phyloP scores from a whole-genome alignment of 2,113 vertebrate species.

The Anhinga rufa region DNA sequence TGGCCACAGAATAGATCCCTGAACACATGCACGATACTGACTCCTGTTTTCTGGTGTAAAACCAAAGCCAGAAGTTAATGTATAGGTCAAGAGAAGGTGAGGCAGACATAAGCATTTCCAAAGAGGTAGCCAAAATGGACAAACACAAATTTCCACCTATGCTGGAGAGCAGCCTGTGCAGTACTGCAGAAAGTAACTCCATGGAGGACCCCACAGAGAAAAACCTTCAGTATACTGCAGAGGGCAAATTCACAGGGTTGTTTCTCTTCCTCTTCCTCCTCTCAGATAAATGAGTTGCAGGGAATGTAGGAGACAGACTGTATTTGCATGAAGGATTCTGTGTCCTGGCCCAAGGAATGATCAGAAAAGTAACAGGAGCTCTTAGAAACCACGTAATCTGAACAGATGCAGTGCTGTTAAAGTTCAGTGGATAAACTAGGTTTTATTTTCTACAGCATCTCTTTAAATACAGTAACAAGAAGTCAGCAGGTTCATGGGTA shows the following conservation, averaged over 20 bases:
- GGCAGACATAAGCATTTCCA: not conserved
- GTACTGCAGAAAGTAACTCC: not conserved
- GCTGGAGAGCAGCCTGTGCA: not conserved
- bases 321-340: not conserved
- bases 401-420: slow-evolving; percentile 33
- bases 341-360: not conserved
- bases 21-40: not conserved
- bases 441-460: slow-evolving; percentile 42
- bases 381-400: slow-evolving; percentile 33
- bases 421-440: slow-evolving; percentile 11
- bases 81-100: not conserved
- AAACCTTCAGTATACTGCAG: not conserved
- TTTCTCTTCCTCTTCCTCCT: not conserved
- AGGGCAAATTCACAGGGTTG: not conserved
- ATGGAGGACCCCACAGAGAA: not conserved
- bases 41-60: not conserved
- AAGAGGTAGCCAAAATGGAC: not conserved
- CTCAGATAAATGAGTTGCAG: not conserved
- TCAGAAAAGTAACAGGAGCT: slow-evolving; percentile 3
- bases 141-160: not conserved
- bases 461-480: slow-evolving; percentile 49
- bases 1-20: not conserved
- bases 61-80: not conserved
- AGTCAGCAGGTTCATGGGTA: slow-evolving; percentile 44
- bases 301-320: not conserved